phyloP scores from a whole-genome alignment of 2,888 invertebrate species.

The Drosophila anceps region DNA sequence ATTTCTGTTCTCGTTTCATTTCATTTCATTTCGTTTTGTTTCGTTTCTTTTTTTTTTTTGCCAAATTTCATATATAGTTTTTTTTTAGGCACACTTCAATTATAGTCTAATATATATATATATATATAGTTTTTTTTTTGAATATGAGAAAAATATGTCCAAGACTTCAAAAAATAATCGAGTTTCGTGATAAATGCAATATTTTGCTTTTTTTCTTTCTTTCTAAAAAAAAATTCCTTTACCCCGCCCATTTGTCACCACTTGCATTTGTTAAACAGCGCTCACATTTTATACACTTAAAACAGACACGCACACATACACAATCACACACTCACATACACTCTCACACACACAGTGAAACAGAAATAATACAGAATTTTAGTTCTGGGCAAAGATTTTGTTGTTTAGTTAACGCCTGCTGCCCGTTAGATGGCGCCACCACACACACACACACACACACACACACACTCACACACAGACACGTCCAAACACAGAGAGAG shows the following conservation, averaged over 20 bases:
- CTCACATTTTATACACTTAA: conserved; percentile 31
- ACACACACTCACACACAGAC: not conserved
- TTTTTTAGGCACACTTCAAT: conserved; percentile 40
- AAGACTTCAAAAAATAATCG: conserved; percentile 20
- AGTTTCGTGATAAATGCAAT: conserved; percentile 35
- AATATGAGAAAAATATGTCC: conserved; percentile 22
- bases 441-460: not conserved
- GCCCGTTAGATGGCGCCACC: conserved; percentile 28
- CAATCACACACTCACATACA: conserved; percentile 4
- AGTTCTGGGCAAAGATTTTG: conserved; percentile 12
- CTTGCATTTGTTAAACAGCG: not conserved
- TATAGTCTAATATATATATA: conserved; percentile 21
- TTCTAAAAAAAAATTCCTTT: not conserved
- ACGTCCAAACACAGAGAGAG: not conserved
- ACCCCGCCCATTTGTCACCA: not conserved
- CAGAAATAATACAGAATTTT: conserved; percentile 37
- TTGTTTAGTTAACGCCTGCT: conserved; percentile 9
- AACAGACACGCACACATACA: conserved; percentile 4
- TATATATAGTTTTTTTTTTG: not conserved
- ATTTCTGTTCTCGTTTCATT: conserved; percentile 27
- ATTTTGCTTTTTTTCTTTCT: not conserved
- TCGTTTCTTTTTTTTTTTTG: conserved; percentile 27
- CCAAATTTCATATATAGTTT: conserved; percentile 13
- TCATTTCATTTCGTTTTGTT: conserved; percentile 11
- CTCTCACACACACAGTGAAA: conserved; percentile 16